A percentile compares a stretch with the other conserved stretches of the same genome.
These are phyloP conservation scores for Mythimna impura DNA, from an alignment of 2,888 invertebrate genomes.

Conservation along the genomic window DNA sequence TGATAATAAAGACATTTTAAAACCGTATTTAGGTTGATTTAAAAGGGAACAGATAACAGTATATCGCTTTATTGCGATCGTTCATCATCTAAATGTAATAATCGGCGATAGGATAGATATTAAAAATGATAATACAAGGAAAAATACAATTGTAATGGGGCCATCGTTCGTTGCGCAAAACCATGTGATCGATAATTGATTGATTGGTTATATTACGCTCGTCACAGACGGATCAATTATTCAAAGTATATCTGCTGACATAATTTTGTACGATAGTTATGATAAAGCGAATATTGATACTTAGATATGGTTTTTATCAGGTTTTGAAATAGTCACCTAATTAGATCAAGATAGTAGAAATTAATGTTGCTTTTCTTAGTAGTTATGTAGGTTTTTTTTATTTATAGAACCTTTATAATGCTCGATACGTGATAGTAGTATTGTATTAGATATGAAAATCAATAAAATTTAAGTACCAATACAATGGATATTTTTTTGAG, in stretches of 20 bases:
- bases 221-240: constrained; percentile 82
- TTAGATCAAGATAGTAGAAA: constrained; percentile 47
- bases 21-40: constrained; percentile 75
- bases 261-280: constrained; percentile 78
- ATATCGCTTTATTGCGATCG: constrained; percentile 72
- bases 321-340: constrained; percentile 54
- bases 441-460: not conserved
- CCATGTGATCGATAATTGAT: constrained; percentile 81
- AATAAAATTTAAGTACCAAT: too few relatives aligned
- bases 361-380: constrained; percentile 24
- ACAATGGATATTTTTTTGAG: too few relatives aligned
- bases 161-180: constrained; percentile 80
- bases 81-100: constrained; percentile 71
- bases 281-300: constrained; percentile 63
- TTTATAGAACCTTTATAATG: constrained; percentile 7
- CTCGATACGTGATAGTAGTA: constrained; percentile 4
- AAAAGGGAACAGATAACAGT: constrained; percentile 67
- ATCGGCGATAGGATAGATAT: constrained; percentile 71
- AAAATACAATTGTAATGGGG: constrained; percentile 77
- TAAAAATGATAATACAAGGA: constrained; percentile 65
- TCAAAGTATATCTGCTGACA: constrained; percentile 81
- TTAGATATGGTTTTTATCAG: constrained; percentile 50
- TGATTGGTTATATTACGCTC: constrained; percentile 80
- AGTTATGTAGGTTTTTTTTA: constrained; percentile 14
- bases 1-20: constrained; percentile 70